Conservation (phyloP, 2,888 invertebrate species). For the Drosophila histrio region DNA sequence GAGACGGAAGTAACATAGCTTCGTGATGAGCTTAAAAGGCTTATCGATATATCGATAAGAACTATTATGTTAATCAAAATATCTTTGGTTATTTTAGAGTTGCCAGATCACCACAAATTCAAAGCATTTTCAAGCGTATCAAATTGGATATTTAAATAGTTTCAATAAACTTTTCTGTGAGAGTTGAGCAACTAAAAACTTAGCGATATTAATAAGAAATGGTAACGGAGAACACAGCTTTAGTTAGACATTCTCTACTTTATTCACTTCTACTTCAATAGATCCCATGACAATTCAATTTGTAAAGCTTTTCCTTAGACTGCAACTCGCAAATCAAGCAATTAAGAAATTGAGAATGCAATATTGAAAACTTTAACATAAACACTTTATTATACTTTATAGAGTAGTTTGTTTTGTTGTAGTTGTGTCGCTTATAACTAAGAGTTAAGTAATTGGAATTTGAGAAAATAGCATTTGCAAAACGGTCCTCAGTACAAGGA, state of each 20-base stretch:
- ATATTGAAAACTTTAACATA: conserved; percentile 10
- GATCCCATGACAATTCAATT: neutral
- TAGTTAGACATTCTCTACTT: neutral
- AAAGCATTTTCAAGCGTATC: too few species aligned
- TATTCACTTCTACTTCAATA: neutral
- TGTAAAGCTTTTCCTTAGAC: too few species aligned
- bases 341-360: neutral
- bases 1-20: too few species aligned
- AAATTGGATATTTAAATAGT: too few species aligned
- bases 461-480: conserved; percentile 7
- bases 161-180: too few species aligned
- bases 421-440: conserved; percentile 43
- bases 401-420: conserved; percentile 50
- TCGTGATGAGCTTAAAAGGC: too few species aligned
- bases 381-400: conserved; percentile 46
- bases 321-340: too few species aligned
- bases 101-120: too few species aligned
- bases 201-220: neutral
- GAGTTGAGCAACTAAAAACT: too few species aligned
- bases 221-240: neutral
- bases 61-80: too few species aligned
- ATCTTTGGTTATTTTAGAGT: too few species aligned
- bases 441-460: conserved; percentile 36
- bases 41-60: too few species aligned
- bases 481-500: conserved; percentile 71